Evolutionary conservation across 2,113 vertebrate species (phyloP).

Genomic region (Halcyon senegalensis): DNA sequence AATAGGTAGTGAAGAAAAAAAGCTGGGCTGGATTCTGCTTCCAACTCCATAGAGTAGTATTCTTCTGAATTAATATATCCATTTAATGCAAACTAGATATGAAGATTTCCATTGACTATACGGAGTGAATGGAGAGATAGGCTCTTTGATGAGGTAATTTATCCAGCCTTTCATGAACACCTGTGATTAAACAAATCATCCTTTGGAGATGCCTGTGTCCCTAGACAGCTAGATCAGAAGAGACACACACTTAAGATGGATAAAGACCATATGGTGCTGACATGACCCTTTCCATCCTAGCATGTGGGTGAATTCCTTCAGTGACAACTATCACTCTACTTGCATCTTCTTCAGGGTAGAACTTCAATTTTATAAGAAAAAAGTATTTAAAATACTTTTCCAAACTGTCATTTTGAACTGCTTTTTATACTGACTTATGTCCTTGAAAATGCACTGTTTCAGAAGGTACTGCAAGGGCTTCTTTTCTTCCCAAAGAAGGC

Average conservation of each 20-base stretch:
- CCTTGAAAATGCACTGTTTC: not conserved
- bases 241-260: not conserved
- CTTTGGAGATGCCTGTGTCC: not conserved
- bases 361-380: not conserved
- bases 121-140: not conserved
- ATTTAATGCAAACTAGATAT: not conserved
- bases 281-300: fast-evolving
- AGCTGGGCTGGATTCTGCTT: not conserved
- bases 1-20: not conserved
- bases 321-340: not conserved
- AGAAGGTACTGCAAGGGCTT: not conserved
- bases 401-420: not conserved
- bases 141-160: not conserved
- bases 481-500: not conserved
- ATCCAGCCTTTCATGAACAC: not conserved
- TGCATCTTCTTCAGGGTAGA: not conserved
- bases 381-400: not conserved
- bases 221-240: not conserved
- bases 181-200: not conserved
- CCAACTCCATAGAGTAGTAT: not conserved
- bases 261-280: not conserved
- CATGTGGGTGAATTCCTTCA: not conserved
- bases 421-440: not conserved
- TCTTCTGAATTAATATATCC: not conserved
- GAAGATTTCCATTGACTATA: not conserved